Base-by-base conservation (phyloP, 2,888 invertebrate species). In the Eledona agricola region DNA sequence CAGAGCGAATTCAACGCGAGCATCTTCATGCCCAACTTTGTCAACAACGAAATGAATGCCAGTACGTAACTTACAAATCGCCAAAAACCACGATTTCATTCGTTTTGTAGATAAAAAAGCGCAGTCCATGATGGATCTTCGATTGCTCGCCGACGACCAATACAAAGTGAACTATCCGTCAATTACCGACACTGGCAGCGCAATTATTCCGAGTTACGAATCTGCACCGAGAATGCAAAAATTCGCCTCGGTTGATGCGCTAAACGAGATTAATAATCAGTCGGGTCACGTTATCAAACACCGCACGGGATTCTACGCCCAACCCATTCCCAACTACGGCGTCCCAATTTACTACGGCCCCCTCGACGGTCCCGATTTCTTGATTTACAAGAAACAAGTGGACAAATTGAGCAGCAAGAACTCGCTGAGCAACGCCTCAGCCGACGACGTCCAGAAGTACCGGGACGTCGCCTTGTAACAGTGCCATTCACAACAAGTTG, bases 1-100 rank as follows among this genome's bases (percentile, higher is more conserved):
- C 72, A 72, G 57, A 77, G 76, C 47, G 77, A 77, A 67, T 77
- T 77, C 55, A 77, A 77, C 56, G 77, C 77, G n/a, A 75, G 74
- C 59, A 70, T 75, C 17, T 75, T 72, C 49, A 65, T 74, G 53
- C 74, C 75, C 11, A 60, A 58, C 46, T 60, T 59, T 19, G 51
- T 66, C 46, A 62, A 58, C 20, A 64, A 56, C 42, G 63, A 62
- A 6, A 55, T 57, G 53, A 34, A 42, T 38, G 57, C 16, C n/a
- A 25, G 45, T 45, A 45, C 25, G 29, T 28, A 3, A 5, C 5
- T 25, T 25, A 4, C 25, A 3, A 25, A 5, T 6, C 7, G n/a
- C 5, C 4, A 6, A n/a, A 25, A 25, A n/a, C 3, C 4, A 9
- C 7, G 25, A 25, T n/a, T 3, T 25, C 3, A 5, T 1, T 40